Evolutionary conservation across 2,113 vertebrate species (phyloP).

Genomic region (Galeopterus variegatus): DNA sequence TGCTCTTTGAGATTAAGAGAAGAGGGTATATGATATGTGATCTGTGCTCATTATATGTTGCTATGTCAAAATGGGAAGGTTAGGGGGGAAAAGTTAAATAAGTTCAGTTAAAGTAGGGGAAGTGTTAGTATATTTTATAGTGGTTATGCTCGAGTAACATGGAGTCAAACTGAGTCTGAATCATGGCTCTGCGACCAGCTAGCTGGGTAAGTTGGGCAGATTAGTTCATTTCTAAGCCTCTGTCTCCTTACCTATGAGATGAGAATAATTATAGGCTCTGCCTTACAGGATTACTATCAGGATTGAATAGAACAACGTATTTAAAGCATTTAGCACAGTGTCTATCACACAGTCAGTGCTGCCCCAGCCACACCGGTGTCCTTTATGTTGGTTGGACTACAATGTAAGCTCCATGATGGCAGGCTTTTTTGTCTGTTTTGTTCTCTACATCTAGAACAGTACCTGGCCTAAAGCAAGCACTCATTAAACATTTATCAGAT

Average conservation of each 20-base stretch:
- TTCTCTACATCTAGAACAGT: neutral
- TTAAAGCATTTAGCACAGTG: neutral
- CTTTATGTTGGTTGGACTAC: neutral
- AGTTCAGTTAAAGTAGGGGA: conserved; percentile 4
- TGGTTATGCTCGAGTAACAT: neutral
- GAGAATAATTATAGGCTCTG: neutral
- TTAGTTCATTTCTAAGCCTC: neutral
- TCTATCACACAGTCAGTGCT: neutral
- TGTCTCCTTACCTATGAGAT: neutral
- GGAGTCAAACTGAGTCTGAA: neutral
- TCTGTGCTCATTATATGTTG: neutral
- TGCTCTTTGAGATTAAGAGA: neutral
- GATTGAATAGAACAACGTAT: neutral
- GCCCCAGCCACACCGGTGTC: neutral
- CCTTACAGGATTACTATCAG: neutral
- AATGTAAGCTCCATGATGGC: neutral
- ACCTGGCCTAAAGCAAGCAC: neutral
- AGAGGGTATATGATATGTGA: neutral
- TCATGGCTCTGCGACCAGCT: neutral
- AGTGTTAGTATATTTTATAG: neutral
- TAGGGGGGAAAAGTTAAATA: neutral
- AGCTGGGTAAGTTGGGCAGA: neutral
- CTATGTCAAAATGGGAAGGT: neutral
- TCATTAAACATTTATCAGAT: neutral
- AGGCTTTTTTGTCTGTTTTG: neutral